phyloP scores from a whole-genome alignment of 2,113 vertebrate genomes.

The Platysternon megacephalum region DNA sequence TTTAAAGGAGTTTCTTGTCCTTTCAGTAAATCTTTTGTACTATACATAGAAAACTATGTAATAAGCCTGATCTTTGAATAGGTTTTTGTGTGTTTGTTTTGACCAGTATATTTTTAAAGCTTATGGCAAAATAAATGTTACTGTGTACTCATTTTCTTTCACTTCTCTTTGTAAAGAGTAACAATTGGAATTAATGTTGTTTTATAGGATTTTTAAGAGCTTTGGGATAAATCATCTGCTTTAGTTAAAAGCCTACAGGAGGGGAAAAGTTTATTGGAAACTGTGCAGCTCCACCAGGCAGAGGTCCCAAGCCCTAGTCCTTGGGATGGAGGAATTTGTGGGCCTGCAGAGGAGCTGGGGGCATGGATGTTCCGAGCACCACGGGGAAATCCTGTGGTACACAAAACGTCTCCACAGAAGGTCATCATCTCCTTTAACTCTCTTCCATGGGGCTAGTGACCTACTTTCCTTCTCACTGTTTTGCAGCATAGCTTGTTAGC shows the following conservation, averaged over 20 bases:
- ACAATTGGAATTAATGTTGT: background rate
- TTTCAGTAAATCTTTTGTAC: background rate
- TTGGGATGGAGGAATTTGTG: background rate
- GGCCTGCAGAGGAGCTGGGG: rapidly evolving
- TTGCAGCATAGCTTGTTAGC: background rate
- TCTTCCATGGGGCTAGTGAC: background rate
- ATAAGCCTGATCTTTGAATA: background rate
- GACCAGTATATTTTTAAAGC: background rate
- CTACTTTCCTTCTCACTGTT: background rate
- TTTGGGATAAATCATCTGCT: background rate
- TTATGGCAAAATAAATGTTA: rapidly evolving
- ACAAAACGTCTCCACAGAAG: background rate
- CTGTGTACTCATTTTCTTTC: background rate
- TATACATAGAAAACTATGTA: background rate
- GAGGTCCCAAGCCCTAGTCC: background rate
- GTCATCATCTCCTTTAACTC: background rate
- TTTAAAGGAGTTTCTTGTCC: background rate
- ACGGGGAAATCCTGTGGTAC: background rate
- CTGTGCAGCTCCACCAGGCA: rapidly evolving
- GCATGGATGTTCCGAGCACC: background rate
- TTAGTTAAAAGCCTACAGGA: background rate
- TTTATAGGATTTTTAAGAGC: background rate
- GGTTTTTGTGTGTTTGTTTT: background rate
- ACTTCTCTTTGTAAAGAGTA: background rate
- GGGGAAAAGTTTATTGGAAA: background rate